Evolutionary conservation across 2,888 invertebrate species (phyloP).

Genomic region (Chrysomela aeneicollis): DNA sequence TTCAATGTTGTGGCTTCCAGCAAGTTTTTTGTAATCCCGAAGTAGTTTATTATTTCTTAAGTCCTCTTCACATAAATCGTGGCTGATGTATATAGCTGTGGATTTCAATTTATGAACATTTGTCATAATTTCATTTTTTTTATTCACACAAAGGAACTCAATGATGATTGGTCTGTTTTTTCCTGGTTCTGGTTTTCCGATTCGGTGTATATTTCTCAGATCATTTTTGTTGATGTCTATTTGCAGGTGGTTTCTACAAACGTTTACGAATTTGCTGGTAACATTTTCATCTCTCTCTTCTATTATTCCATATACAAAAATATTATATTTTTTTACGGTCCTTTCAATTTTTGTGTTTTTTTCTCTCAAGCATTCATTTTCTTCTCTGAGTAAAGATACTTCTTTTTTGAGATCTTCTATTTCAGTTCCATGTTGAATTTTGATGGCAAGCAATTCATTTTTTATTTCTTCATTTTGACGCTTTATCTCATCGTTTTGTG

Average conservation of each 20-base stretch:
- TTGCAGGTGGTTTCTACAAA: not conserved
- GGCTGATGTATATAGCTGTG: not conserved
- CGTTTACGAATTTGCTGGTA: not conserved
- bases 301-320: not conserved
- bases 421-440: not conserved
- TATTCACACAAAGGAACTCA: not conserved
- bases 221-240: not conserved
- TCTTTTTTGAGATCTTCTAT: slow-evolving; percentile 1
- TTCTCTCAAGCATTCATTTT: not conserved
- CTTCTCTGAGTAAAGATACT: not conserved
- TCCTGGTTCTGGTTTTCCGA: slow-evolving; percentile 3
- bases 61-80: slow-evolving; percentile 1
- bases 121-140: not conserved
- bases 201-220: not conserved
- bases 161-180: slow-evolving; percentile 1
- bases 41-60: not conserved
- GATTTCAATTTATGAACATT: slow-evolving; percentile 1
- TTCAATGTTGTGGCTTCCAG: not conserved
- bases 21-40: slow-evolving; percentile 3
- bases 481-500: not conserved
- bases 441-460: not conserved
- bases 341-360: not conserved
- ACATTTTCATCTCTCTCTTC: not conserved
- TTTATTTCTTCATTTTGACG: not conserved
- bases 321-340: not conserved